Evolutionary conservation across 1,140 invertebrate genomes (phyloP).

Genomic region (Diorhabda carinulata): DNA sequence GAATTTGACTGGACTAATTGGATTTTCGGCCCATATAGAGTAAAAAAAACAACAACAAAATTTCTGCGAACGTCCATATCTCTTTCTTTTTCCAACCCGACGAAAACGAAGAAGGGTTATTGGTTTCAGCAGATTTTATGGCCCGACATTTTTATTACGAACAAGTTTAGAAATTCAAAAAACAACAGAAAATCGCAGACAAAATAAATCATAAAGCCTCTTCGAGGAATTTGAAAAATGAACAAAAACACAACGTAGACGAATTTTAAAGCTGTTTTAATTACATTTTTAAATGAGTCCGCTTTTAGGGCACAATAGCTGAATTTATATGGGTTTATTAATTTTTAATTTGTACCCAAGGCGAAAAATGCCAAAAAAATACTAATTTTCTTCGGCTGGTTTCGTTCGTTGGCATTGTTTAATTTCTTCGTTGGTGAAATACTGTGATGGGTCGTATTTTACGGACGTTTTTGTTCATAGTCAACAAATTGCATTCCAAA

Average conservation of each 20-base stretch:
- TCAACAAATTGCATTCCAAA: too few relatives aligned
- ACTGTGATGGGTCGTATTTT: slow-evolving; percentile 9
- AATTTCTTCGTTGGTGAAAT: slow-evolving; percentile 22
- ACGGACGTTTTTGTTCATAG: too few relatives aligned
- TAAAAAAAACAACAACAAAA: slow-evolving; percentile 19
- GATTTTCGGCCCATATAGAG: slow-evolving; percentile 17
- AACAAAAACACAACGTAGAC: slow-evolving; percentile 26
- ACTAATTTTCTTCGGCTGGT: slow-evolving; percentile 11
- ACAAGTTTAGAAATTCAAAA: slow-evolving; percentile 38
- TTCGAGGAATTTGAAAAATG: slow-evolving; percentile 28
- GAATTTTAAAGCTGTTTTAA: slow-evolving; percentile 33
- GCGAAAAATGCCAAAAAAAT: slow-evolving; percentile 26
- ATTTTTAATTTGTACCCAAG: slow-evolving; percentile 32
- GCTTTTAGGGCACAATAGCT: slow-evolving; percentile 35
- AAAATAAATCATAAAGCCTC: slow-evolving; percentile 37
- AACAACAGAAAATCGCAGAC: slow-evolving; percentile 37
- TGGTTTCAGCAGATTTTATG: slow-evolving; percentile 31
- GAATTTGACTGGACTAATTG: neutral
- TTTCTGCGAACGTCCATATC: slow-evolving; percentile 15
- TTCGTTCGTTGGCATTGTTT: slow-evolving; percentile 14
- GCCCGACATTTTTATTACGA: slow-evolving; percentile 35
- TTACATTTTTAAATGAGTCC: slow-evolving; percentile 36
- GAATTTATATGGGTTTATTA: slow-evolving; percentile 38
- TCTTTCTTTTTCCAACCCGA: slow-evolving; percentile 20
- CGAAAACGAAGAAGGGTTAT: slow-evolving; percentile 22